Conservation (phyloP, 2,888 invertebrate species). For the Hydrotaea cyrtoneurina region DNA sequence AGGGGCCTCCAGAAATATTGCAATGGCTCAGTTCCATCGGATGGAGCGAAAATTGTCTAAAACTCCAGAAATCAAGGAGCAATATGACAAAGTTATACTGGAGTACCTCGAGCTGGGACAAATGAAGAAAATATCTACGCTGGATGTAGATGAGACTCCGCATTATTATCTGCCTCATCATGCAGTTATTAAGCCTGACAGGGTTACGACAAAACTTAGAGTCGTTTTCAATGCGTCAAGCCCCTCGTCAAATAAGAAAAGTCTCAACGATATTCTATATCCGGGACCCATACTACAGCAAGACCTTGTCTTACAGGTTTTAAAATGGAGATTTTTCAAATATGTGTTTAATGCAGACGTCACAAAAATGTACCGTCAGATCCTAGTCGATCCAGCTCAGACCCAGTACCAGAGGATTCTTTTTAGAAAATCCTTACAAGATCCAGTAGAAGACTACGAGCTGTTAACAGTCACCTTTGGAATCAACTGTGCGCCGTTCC, state of each 20-base stretch:
- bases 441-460: too few species aligned
- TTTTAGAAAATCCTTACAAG: too few species aligned
- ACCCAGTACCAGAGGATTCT: too few species aligned
- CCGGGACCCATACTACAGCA: neutral
- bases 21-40: slow-evolving; percentile 1
- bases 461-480: too few species aligned
- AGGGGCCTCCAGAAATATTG: neutral
- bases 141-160: too few species aligned
- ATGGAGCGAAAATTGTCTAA: neutral
- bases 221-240: neutral
- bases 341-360: neutral
- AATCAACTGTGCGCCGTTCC: too few species aligned
- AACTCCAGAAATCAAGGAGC: neutral
- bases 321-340: neutral
- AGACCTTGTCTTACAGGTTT: neutral
- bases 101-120: neutral
- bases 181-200: too few species aligned
- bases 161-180: too few species aligned
- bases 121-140: neutral
- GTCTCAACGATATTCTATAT: neutral
- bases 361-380: neutral
- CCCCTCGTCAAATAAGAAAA: neutral
- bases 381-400: neutral
- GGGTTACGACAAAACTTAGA: too few species aligned
- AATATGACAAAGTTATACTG: neutral